These are phyloP conservation scores for Struthio camelus DNA, from an alignment of 2,113 vertebrate species.

Conservation along the genomic window DNA sequence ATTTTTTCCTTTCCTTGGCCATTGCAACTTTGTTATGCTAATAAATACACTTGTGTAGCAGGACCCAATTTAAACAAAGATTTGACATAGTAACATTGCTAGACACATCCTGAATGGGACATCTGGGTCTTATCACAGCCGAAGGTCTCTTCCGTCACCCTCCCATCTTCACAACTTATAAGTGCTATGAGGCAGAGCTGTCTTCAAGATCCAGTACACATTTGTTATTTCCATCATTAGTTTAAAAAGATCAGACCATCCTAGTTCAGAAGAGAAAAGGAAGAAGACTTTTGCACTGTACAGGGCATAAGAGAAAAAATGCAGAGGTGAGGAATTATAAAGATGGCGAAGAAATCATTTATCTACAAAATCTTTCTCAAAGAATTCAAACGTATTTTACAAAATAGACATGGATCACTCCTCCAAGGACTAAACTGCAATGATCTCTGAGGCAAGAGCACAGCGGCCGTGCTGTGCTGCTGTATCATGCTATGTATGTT, in stretches of 20 bases:
- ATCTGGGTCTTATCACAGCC: constrained; percentile 42
- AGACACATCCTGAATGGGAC: constrained; percentile 28
- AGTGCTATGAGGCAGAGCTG: not conserved
- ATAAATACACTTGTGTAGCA: constrained; percentile 9
- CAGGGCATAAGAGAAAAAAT: not conserved
- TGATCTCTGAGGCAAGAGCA: not conserved
- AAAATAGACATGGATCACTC: not conserved
- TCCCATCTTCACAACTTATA: constrained; percentile 29
- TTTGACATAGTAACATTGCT: constrained; percentile 14
- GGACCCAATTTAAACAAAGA: constrained; percentile 46
- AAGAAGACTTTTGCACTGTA: not conserved
- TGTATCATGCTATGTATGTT: fast-evolving
- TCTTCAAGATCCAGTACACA: not conserved
- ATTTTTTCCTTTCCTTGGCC: constrained; percentile 25
- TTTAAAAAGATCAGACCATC: not conserved
- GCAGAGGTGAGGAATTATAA: not conserved
- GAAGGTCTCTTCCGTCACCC: constrained; percentile 4
- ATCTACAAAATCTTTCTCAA: not conserved
- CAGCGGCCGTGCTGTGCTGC: not conserved
- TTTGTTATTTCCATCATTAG: constrained; percentile 42
- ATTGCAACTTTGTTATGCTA: constrained; percentile 32
- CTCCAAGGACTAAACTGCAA: not conserved
- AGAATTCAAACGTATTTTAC: not conserved
- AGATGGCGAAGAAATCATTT: not conserved
- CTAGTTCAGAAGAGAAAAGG: not conserved